phyloP scores from a whole-genome alignment of 2,113 vertebrate genomes.

The Cephalopterus ornatus region DNA sequence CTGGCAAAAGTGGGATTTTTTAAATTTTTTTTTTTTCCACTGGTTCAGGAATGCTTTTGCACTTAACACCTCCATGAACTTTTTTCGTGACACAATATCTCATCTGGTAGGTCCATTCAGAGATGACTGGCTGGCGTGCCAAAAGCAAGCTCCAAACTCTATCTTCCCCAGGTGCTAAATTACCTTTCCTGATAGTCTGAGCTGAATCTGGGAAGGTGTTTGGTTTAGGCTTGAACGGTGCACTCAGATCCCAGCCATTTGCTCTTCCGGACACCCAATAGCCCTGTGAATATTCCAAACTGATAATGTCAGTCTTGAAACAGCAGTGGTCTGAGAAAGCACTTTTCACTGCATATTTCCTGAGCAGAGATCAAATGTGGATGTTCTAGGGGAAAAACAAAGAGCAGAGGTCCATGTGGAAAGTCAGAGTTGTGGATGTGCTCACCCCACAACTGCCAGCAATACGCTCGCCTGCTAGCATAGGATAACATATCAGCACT shows the following conservation, averaged over 20 bases:
- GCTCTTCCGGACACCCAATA: constrained; percentile 22
- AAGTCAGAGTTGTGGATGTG: neutral
- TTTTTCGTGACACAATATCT: constrained; percentile 32
- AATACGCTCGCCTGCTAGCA: neutral
- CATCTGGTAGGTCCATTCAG: constrained; percentile 69
- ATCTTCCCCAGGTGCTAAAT: constrained; percentile 53
- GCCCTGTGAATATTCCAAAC: neutral
- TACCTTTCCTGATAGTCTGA: constrained; percentile 44
- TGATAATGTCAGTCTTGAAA: neutral
- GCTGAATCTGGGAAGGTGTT: constrained; percentile 38
- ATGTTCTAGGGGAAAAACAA: neutral
- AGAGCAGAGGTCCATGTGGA: neutral
- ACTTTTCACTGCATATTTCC: neutral
- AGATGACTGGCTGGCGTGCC: constrained; percentile 32
- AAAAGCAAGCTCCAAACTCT: constrained; percentile 19
- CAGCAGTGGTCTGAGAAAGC: neutral
- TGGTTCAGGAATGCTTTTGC: constrained; percentile 64
- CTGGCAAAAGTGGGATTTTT: neutral
- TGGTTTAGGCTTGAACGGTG: neutral
- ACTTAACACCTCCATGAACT: constrained; percentile 66
- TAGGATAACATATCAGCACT: neutral
- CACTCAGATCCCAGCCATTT: constrained; percentile 10
- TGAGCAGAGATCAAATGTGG: neutral
- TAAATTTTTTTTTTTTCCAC: neutral
- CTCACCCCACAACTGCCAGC: neutral